Evolutionary conservation across 2,113 vertebrate genomes (phyloP).

Genomic region (Chionodraco myersi): DNA sequence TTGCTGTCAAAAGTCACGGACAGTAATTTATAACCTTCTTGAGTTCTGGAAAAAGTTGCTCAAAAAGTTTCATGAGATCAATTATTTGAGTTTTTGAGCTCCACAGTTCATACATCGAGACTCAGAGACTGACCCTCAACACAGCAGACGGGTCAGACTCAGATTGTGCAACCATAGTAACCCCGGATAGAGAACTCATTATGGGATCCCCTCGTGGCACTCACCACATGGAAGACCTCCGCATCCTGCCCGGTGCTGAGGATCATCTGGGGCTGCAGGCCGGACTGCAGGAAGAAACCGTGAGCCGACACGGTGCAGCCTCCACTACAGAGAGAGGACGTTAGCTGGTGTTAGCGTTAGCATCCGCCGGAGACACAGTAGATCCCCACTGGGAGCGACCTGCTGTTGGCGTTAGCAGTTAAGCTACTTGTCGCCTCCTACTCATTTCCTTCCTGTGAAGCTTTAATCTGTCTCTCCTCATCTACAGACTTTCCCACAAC

Average conservation of each 20-base stretch:
- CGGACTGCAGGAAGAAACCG: constrained; percentile 92
- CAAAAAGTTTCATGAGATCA: background rate
- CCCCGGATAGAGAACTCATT: background rate
- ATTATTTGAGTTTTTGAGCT: no score
- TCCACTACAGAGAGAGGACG: constrained; percentile 81
- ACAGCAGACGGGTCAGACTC: background rate
- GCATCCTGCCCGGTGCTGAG: constrained; percentile 87
- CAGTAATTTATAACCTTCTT: background rate
- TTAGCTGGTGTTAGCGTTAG: constrained; percentile 42
- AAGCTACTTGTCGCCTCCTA: constrained; percentile 65
- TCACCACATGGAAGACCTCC: constrained; percentile 93
- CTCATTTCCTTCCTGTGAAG: constrained; percentile 59
- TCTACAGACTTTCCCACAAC: background rate
- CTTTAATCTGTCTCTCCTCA: constrained; percentile 38
- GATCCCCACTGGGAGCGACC: constrained; percentile 61
- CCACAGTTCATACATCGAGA: no score
- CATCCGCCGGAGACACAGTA: constrained; percentile 42
- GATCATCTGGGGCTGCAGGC: constrained; percentile 92
- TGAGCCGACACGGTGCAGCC: constrained; percentile 95
- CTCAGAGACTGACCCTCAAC: no score
- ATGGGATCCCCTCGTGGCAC: constrained; percentile 63
- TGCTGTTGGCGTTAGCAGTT: constrained; percentile 71
- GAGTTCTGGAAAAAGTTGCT: background rate
- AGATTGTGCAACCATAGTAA: no score
- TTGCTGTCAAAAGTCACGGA: background rate